Percentiles rank a stretch among this genome's conserved stretches.
Conservation (phyloP, 2,113 vertebrate species). For the Pitta sordida region DNA sequence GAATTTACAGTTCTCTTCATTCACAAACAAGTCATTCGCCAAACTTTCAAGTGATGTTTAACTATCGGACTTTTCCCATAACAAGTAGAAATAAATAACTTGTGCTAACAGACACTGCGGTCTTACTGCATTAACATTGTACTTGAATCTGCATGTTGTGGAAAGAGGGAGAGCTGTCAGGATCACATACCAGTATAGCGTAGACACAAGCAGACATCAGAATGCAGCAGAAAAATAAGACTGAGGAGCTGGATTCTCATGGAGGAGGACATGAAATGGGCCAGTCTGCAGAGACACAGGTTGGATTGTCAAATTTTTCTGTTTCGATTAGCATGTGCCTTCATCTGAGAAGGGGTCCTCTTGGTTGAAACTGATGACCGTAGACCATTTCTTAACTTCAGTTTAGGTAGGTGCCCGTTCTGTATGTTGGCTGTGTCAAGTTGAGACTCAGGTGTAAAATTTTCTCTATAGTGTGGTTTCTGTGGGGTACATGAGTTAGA, state of each 20-base stretch:
- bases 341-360: neutral
- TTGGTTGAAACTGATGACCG: neutral
- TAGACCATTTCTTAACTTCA: neutral
- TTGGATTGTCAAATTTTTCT: neutral
- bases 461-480: neutral
- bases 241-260: neutral
- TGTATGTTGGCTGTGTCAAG: neutral
- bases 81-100: neutral
- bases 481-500: neutral
- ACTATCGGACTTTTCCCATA: neutral
- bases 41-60: neutral
- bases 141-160: neutral
- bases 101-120: neutral
- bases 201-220: neutral
- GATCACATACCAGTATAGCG: fast-evolving
- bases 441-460: neutral
- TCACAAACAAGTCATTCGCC: neutral
- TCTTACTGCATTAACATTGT: neutral
- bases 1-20: neutral
- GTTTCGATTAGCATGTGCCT: fast-evolving
- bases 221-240: neutral
- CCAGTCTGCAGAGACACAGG: neutral
- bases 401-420: neutral
- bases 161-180: neutral
- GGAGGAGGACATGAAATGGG: neutral